Conservation (phyloP, 2,888 invertebrate species). For the Drosophila kuntzei region DNA sequence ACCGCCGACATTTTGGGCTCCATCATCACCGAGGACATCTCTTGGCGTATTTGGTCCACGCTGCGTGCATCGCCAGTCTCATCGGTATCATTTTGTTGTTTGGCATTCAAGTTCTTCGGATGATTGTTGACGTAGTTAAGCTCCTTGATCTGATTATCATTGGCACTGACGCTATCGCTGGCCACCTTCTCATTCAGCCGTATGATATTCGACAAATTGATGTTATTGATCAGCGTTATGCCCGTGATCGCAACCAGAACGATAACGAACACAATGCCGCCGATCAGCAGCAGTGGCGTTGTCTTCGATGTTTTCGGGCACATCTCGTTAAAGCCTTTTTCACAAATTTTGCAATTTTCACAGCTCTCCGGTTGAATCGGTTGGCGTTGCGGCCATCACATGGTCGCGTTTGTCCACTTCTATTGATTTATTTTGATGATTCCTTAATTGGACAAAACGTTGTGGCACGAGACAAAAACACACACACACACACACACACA, state of each 20-base stretch:
- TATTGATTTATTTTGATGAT: constrained; percentile 36
- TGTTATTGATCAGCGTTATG: constrained; percentile 86
- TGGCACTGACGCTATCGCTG: constrained; percentile 83
- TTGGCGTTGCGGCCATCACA: constrained; percentile 28
- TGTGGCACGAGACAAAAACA: constrained; percentile 4
- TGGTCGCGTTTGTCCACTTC: constrained; percentile 22
- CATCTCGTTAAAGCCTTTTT: constrained; percentile 62
- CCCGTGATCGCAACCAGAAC: constrained; percentile 87
- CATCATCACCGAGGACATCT: constrained; percentile 49
- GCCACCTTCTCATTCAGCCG: constrained; percentile 84
- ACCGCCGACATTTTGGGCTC: constrained; percentile 53
- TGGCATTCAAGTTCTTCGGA: constrained; percentile 81
- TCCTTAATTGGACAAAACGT: constrained; percentile 13
- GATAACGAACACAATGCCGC: constrained; percentile 86
- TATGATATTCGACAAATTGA: constrained; percentile 84
- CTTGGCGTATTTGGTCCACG: constrained; percentile 55
- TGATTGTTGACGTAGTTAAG: constrained; percentile 83
- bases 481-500: not conserved
- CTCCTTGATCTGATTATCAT: constrained; percentile 79
- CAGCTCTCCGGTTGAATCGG: constrained; percentile 7
- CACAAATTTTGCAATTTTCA: not conserved
- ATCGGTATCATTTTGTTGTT: constrained; percentile 17
- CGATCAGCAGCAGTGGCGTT: constrained; percentile 83
- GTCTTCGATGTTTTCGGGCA: constrained; percentile 84
- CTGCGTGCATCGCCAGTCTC: constrained; percentile 45